phyloP scores from a whole-genome alignment of 2,888 invertebrate species.

The Synanthedon myopaeformis region DNA sequence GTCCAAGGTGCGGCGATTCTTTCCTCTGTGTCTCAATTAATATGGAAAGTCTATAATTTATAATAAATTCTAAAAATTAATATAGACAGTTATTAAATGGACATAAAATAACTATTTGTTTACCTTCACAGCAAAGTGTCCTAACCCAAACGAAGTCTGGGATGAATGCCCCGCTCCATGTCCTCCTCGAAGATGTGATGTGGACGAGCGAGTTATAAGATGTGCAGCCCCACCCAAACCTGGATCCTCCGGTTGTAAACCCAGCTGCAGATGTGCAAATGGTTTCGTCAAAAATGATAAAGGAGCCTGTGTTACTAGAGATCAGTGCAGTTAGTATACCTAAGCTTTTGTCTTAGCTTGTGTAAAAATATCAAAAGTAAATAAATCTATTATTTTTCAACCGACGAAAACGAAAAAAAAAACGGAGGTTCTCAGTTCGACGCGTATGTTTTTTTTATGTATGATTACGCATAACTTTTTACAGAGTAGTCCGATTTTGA shows the following conservation, averaged over 20 bases:
- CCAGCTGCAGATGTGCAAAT: conserved; percentile 22
- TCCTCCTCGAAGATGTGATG: conserved; percentile 19
- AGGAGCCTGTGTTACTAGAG: conserved; percentile 13
- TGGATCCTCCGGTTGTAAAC: conserved; percentile 7
- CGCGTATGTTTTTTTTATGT: no score
- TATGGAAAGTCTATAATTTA: no score
- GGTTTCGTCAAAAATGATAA: conserved; percentile 16
- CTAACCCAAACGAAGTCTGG: conserved; percentile 15
- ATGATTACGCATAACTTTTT: no score
- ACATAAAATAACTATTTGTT: neutral
- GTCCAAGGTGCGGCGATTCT: no score
- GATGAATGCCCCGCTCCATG: conserved; percentile 19
- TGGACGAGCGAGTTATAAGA: conserved; percentile 13
- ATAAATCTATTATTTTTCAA: no score
- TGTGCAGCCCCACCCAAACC: conserved; percentile 17
- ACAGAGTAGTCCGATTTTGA: no score
- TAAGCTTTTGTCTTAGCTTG: neutral
- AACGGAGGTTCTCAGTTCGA: no score
- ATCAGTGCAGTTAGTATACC: conserved; percentile 18
- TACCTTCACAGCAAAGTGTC: conserved; percentile 1
- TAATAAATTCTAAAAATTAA: no score
- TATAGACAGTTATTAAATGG: no score
- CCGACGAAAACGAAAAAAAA: no score
- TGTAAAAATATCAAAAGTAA: no score
- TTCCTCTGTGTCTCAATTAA: no score